Evolutionary conservation across 2,113 vertebrate species (phyloP), one percentile per base, ranked within the genome.

Genomic region (Connochaetes taurinus): DNA sequence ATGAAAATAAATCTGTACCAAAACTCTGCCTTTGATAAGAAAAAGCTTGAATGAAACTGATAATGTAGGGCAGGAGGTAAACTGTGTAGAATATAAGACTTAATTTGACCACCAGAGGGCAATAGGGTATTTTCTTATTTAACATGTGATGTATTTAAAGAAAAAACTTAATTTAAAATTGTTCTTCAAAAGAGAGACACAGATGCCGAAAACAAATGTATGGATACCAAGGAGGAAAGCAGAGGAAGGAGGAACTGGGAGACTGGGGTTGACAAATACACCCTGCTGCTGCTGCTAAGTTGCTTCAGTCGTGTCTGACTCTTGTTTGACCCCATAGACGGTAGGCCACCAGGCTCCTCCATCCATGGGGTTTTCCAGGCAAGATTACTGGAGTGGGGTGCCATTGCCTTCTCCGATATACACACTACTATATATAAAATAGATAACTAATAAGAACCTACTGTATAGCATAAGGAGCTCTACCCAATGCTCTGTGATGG

Each of bases 101-200:
- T 52, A 62, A 81, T 90, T 64, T 94, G 84, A 97, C 95, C 98
- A 97, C 93, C 71, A 98, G 98, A 14, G 93, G 98, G 93, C 96
- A 97, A 80, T 87, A 96, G 21, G 9, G 62, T 47, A 96, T 94
- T 94, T 97, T 94, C 45, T 74, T 89, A 45, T 86, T 94, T 57
- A 81, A 92, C 93, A 62, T 86, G 74, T 1, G 36, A 13, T 10
- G 0, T 14, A 2, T 40, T 21, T 85, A 83, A 95, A 74, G 27
- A 50, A 33, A 96, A 95, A 95, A 23, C 5, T 40, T 80, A 76
- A 94, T 87, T 90, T 95, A 84, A 95, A 96, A 87, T 1, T 52
- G 36, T 53, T 96, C 94, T 97, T 95, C 71, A 43, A 76, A 43
- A 25, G 14, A 14, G 71, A 43, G 40, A 27, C 40, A 15, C 71